Percentiles rank a stretch among this genome's conserved stretches.
Conservation (phyloP, 2,113 vertebrate genomes). For the Caranx melampygus region DNA sequence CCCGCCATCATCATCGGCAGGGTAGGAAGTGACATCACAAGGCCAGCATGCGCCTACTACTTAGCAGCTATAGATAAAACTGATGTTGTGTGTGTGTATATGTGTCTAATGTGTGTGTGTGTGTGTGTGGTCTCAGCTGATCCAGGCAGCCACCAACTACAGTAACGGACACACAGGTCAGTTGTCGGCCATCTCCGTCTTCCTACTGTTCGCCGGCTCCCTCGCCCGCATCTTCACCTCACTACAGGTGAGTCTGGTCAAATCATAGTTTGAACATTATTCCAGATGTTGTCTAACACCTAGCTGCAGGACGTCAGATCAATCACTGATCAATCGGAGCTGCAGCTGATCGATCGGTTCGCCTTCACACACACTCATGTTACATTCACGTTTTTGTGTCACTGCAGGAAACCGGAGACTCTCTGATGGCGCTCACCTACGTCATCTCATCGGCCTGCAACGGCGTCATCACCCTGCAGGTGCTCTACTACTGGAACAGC, state of each 20-base stretch:
- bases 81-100: background rate
- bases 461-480: constrained; percentile 86
- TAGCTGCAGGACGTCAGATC: no score
- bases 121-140: constrained; percentile 79
- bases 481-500: constrained; percentile 90
- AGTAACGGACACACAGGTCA: constrained; percentile 90
- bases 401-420: constrained; percentile 90
- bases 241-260: constrained; percentile 83
- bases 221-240: constrained; percentile 93
- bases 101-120: background rate
- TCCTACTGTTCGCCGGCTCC: constrained; percentile 89
- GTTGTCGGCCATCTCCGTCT: constrained; percentile 89
- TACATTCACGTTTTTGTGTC: background rate
- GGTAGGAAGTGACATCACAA: constrained; percentile 68
- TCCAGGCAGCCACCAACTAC: constrained; percentile 88
- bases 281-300: no score
- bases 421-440: constrained; percentile 88
- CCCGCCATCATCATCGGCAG: constrained; percentile 87
- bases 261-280: no score
- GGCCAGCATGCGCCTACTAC: background rate
- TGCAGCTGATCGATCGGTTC: no score
- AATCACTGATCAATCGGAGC: no score
- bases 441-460: constrained; percentile 89
- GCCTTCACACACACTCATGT: no score
- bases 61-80: no score